Base-by-base conservation (phyloP, 2,888 invertebrate genomes). In the Ernsta delagoae region DNA sequence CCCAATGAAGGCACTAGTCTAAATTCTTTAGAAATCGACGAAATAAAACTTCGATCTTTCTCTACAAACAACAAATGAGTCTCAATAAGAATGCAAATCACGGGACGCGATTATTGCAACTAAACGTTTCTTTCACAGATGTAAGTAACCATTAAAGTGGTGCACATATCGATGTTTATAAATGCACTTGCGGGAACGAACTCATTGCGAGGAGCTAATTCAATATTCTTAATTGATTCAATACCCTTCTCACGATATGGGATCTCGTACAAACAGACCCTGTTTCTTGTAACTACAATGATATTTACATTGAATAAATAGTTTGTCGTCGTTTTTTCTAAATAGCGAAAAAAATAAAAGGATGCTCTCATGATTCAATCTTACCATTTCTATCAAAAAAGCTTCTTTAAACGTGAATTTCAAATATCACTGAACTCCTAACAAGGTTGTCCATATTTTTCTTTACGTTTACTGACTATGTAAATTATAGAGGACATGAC, bases 401-500 rank as follows among this genome's bases (percentile, higher is more conserved):
- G 39, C 39, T 39, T 39, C 5, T 39, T 39, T 39, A 31, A 31
- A 31, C 4, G 4, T 31, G 43, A 43, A 50, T 16, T 50, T 59
- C 2, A 57, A 36, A 11, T 57, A 36, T 53, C 39, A 45, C 4
- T 16, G 12, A 50, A 16, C 7, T 50, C 24, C 59, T 31, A 65
- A 64, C 67, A 60, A 69, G 70, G 61, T 60, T 45, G 60, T 54
- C 39, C 67, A 59, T 70, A 56, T 71, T 62, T 69, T 54, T 68
- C 43, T 68, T 12, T 31, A 39, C 65, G 74, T 76, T 78, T 78
- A 78, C 31, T 71, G 70, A 73, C 76, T 79, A 86, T 86, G 84
- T 84, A 80, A 85, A 88, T 86, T 81, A 78, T 79, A 79, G 78
- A 83, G 80, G 84, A 88, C 88, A 86, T 73, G 81, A 77, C 79